These are phyloP conservation scores for Amblyornis subalaris DNA, from an alignment of 2,113 vertebrate genomes.

Conservation along the genomic window DNA sequence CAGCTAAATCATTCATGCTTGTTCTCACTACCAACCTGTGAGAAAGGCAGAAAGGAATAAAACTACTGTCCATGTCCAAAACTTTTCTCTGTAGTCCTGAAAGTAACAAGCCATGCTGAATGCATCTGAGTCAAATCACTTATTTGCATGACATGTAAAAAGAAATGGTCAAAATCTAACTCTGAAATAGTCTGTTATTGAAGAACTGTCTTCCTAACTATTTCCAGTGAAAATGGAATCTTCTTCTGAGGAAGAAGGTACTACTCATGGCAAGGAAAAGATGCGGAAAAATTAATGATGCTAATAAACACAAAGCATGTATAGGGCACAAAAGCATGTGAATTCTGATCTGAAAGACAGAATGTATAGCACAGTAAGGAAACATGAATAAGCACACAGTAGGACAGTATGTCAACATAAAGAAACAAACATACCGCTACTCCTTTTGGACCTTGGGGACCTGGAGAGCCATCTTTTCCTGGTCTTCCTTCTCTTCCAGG, in stretches of 20 bases:
- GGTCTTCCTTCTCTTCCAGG: constrained; percentile 81
- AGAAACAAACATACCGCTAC: constrained; percentile 76
- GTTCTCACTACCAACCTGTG: background rate
- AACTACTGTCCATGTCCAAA: background rate
- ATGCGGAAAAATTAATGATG: background rate
- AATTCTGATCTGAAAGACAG: background rate
- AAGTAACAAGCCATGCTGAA: background rate
- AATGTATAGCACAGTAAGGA: background rate
- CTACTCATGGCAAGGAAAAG: background rate
- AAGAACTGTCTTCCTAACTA: background rate
- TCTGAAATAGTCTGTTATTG: background rate
- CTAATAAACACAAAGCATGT: background rate
- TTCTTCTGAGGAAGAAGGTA: background rate
- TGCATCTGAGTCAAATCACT: background rate
- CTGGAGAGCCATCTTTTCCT: constrained; percentile 83
- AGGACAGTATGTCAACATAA: background rate
- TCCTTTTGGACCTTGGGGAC: constrained; percentile 85
- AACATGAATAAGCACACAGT: background rate
- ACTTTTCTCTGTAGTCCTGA: background rate
- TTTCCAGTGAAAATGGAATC: background rate
- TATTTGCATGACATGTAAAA: background rate
- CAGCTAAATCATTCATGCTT: background rate
- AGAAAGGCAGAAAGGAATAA: background rate
- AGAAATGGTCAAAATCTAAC: background rate
- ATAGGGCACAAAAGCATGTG: background rate